These are phyloP conservation scores for Mastigias papua DNA, from an alignment of 30 jellyfish, hydroid and myxozoan genomes.

Conservation along the genomic window DNA sequence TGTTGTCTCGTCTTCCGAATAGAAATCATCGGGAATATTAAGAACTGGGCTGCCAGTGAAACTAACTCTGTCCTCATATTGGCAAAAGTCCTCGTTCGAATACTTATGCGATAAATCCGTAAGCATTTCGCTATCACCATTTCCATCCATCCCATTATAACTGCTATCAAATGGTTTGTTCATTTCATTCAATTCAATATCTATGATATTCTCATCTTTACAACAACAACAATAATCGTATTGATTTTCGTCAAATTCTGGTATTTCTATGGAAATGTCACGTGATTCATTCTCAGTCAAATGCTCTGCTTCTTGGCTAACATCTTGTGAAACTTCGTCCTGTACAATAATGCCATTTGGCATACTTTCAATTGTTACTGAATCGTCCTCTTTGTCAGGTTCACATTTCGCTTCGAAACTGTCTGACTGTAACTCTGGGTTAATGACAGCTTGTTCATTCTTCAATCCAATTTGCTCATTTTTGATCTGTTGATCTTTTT, in stretches of 20 bases:
- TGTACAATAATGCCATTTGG: background rate
- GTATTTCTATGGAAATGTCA: background rate
- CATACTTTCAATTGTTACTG: background rate
- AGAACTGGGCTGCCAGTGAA: conserved; percentile 48
- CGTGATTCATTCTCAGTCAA: background rate
- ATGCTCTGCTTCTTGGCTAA: background rate
- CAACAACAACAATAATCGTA: background rate
- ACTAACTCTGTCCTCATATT: background rate
- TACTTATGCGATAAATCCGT: background rate
- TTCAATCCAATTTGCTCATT: background rate
- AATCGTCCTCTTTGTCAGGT: background rate
- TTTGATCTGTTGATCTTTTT: background rate
- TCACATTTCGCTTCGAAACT: background rate
- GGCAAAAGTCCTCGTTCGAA: background rate
- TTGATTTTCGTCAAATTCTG: background rate
- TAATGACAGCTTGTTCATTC: background rate
- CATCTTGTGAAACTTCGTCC: background rate
- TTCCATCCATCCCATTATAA: background rate
- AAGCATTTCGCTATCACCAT: background rate
- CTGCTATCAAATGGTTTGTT: background rate
- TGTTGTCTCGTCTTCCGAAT: conserved; percentile 15
- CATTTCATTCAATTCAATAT: background rate
- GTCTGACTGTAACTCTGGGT: conserved; percentile 1
- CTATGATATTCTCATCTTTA: background rate
- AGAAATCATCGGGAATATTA: conserved; percentile 55